Evolutionary conservation across 2,888 invertebrate genomes (phyloP).

Genomic region (Toxonevra muliebris): DNA sequence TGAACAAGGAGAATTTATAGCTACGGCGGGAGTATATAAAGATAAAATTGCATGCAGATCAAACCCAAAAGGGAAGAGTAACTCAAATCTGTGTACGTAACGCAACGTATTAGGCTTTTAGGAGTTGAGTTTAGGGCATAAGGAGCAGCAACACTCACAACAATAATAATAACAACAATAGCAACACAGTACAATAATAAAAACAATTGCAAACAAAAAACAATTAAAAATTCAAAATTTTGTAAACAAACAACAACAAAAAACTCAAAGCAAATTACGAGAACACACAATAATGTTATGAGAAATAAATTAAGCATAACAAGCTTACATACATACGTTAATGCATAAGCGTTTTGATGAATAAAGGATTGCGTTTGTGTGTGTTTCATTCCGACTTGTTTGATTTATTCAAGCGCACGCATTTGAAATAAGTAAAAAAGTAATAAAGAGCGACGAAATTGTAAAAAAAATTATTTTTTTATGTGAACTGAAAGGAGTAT

Average conservation of each 20-base stretch:
- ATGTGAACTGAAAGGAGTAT: too few relatives aligned
- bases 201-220: background rate
- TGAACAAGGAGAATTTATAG: background rate
- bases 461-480: too few relatives aligned
- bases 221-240: conserved; percentile 23
- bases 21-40: conserved; percentile 8
- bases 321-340: too few relatives aligned
- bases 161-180: too few relatives aligned
- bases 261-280: background rate
- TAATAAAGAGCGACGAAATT: too few relatives aligned
- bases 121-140: too few relatives aligned
- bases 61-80: too few relatives aligned
- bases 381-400: background rate
- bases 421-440: too few relatives aligned
- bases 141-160: too few relatives aligned
- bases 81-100: too few relatives aligned
- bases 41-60: conserved; percentile 17
- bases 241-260: conserved; percentile 8
- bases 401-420: conserved; percentile 8
- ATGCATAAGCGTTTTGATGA: background rate
- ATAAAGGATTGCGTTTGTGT: background rate
- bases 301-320: conserved; percentile 17
- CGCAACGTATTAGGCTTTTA: too few relatives aligned
- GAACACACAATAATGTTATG: background rate
- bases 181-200: conserved; percentile 2